Base-by-base conservation (phyloP, 2,797 vertebrate genomes). In the Anabacerthia variegaticeps region DNA sequence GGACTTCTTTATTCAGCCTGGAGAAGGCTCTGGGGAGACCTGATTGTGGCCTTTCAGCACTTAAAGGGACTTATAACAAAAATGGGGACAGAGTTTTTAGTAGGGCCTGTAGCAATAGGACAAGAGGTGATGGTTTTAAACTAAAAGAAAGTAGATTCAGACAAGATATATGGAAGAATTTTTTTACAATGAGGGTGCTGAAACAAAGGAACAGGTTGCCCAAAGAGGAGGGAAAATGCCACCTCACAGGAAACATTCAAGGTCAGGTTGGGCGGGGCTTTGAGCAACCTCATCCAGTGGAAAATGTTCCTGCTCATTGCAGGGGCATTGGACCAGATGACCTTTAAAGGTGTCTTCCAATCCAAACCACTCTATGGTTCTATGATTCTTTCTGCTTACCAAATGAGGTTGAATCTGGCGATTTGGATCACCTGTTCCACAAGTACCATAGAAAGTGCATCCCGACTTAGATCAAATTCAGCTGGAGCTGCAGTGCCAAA, bases 351-450 rank as follows among this genome's bases (percentile, higher is more conserved):
- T 27, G 11, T 37, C 23, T 87, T 78, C 58, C 37, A 89, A 56
- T 28, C 12, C 71, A 86, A 89, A 59, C 51, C 16, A 18, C 49
- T 83, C 51, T n/a, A 14, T 21, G 28, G 61, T 48, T 91, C 54
- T 36, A 3, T 23, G 46, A 76, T 71, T 91, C 34, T 51, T 81
- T 67, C 58, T 82, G 68, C 98, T 98, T 97, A 98, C 98, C 97
- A 7, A 95, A 98, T 97, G 28, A 98, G 95, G 91, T 98, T 98
- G 96, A 98, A 98, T 89, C 95, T 98, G 83, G 96, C 82, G 54
- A 98, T 94, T 28, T 94, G 97, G 34, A 92, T 91, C 96, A 98
- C 97, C 89, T 98, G 98, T 71, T 98, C 98, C 85, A 76, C 89
- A 49, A 98, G 97, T 49, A 98, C 96, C 97, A 97, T 96, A 30